Percentiles rank a stretch among this genome's conserved stretches.
phyloP scores from a whole-genome alignment of 2,113 vertebrate species.

The Polypterus senegalus region DNA sequence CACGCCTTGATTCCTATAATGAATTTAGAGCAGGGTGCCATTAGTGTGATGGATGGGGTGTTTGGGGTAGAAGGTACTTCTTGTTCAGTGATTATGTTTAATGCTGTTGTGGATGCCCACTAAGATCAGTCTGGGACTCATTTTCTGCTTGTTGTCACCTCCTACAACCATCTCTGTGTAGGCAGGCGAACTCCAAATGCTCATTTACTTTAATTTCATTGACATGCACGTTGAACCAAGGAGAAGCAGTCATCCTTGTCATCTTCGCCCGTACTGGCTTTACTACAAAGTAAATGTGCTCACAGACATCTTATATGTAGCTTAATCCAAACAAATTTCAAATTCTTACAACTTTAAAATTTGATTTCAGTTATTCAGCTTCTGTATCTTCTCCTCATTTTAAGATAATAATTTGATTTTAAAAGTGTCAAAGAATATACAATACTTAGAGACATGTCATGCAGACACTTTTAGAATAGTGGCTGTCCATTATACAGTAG shows the following conservation, averaged over 20 bases:
- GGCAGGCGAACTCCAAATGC: constrained; percentile 33
- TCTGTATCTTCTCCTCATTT: too few relatives aligned
- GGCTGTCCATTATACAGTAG: too few relatives aligned
- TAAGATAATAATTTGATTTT: too few relatives aligned
- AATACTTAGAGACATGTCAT: too few relatives aligned
- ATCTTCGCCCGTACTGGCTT: too few relatives aligned
- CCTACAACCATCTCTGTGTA: constrained; percentile 22
- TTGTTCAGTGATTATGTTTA: constrained; percentile 32
- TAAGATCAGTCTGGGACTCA: constrained; percentile 26
- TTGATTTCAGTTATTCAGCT: too few relatives aligned
- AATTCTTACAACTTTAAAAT: too few relatives aligned
- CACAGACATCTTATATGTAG: too few relatives aligned
- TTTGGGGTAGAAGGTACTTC: constrained; percentile 24
- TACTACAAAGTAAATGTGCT: too few relatives aligned
- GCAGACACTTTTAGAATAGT: too few relatives aligned
- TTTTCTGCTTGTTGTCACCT: constrained; percentile 33
- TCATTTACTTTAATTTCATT: constrained; percentile 36
- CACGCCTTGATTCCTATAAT: constrained; percentile 38
- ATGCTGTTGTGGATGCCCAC: constrained; percentile 26
- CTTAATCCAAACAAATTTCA: too few relatives aligned
- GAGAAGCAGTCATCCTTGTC: constrained; percentile 18
- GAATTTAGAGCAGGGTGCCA: constrained; percentile 28
- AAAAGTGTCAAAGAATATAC: too few relatives aligned
- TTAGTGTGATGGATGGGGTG: constrained; percentile 30
- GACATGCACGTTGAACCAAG: constrained; percentile 8